phyloP scores from a whole-genome alignment of 1,140 invertebrate genomes.

The Nixonia krombeini region DNA sequence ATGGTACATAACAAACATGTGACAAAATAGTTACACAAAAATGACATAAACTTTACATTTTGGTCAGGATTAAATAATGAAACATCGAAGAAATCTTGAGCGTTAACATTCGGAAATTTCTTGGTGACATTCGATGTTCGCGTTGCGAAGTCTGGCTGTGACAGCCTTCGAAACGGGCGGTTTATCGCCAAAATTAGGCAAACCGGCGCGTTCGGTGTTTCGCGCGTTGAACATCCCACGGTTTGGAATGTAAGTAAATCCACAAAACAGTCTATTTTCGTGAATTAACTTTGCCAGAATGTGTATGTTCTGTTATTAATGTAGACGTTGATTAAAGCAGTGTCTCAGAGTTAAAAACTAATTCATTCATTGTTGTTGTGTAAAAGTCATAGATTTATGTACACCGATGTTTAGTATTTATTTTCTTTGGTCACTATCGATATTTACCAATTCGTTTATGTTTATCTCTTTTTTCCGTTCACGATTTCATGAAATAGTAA shows the following conservation, averaged over 20 bases:
- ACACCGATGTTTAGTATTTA: too few relatives aligned
- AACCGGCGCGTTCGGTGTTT: slow-evolving; percentile 10
- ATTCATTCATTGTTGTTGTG: too few relatives aligned
- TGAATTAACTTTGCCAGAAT: too few relatives aligned
- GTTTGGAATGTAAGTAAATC: slow-evolving; percentile 24
- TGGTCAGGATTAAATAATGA: slow-evolving; percentile 8
- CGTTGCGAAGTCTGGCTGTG: slow-evolving; percentile 16
- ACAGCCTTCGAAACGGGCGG: slow-evolving; percentile 20
- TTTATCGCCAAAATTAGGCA: slow-evolving; percentile 19
- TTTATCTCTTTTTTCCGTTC: too few relatives aligned
- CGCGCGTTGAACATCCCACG: slow-evolving; percentile 3
- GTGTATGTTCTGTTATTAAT: slow-evolving; percentile 1
- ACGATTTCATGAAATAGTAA: not conserved
- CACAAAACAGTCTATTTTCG: too few relatives aligned
- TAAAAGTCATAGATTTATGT: too few relatives aligned
- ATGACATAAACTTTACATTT: not conserved
- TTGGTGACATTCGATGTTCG: slow-evolving; percentile 14
- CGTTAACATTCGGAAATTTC: not conserved
- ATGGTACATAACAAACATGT: too few relatives aligned
- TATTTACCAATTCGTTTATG: too few relatives aligned
- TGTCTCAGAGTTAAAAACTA: too few relatives aligned
- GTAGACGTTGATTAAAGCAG: too few relatives aligned
- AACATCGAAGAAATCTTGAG: slow-evolving; percentile 11
- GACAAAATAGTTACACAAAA: too few relatives aligned
- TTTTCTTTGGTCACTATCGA: too few relatives aligned